Conservation (phyloP, 1,140 invertebrate species). For the Wiebesia pumilae region DNA sequence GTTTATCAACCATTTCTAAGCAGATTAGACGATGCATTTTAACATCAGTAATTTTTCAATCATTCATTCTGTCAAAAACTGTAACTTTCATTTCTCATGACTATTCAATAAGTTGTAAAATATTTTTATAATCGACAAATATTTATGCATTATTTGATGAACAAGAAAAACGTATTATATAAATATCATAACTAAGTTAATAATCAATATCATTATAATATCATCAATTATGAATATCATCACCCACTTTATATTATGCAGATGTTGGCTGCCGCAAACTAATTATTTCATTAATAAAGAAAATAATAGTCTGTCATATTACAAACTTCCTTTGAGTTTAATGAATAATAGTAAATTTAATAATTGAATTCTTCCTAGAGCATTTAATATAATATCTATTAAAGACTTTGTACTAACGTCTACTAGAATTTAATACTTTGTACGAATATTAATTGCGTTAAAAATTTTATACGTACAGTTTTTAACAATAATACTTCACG, state of each 20-base stretch:
- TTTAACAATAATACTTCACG: no score
- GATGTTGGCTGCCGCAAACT: not conserved
- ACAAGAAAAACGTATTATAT: no score
- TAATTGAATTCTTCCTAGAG: not conserved
- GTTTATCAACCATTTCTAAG: not conserved
- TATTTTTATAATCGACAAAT: no score
- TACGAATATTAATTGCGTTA: no score
- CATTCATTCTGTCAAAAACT: not conserved
- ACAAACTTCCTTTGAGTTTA: not conserved
- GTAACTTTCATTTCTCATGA: no score
- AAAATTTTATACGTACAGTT: no score
- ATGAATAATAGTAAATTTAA: constrained; percentile 5
- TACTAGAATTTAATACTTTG: not conserved
- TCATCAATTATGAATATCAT: not conserved
- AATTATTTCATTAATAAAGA: not conserved
- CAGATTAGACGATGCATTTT: not conserved
- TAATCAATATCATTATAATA: no score
- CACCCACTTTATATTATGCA: not conserved
- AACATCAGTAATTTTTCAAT: not conserved
- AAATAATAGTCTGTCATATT: not conserved
- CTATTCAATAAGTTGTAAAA: no score
- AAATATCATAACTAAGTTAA: no score
- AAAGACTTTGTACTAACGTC: not conserved
- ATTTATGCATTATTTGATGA: no score
- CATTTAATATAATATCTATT: not conserved